Base-by-base conservation (phyloP, 1,140 invertebrate species). In the Aphidius ervi region DNA sequence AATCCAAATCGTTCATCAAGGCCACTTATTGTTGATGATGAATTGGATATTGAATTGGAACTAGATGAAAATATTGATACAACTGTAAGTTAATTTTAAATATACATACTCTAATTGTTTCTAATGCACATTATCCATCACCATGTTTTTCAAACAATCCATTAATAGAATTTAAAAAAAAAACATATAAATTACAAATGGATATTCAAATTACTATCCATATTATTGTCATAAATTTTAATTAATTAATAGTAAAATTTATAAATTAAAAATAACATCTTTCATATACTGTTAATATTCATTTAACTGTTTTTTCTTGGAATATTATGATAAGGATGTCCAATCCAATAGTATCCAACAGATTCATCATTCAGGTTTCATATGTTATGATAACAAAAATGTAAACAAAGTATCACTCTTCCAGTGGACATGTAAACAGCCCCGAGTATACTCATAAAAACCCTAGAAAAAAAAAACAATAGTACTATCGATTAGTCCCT, bases 51-150 rank as follows among this genome's bases (percentile, higher is more conserved):
- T 39, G 85, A 86, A 70, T 74, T 87, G 23, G 85, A 87, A 48
- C 69, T 88, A 41, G 86, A 87, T 68, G 86, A 86, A 58, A 86
- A 85, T 70, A 86, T 87, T 57, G 86, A 87, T 70, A 85, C 83
- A 23, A 82, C 83, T 63, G 86, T 84, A 71, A 81, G 80, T 76
- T 50, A 39, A 40, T 40, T n/a, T 46, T 42, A n/a, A 45, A 61
- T 39, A 55, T 46, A 61, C n/a, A 5, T 23, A 40, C 39, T 39
- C 46, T 39, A 57, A 7, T 48, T 48, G 4, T 20, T 31, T 31
- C 23, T 31, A 31, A 31, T 31, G 23, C 4, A 31, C 23, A 31
- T 3, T 31, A 31, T 31, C 4, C 2, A 16, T 16, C 16, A 16
- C 16, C 16, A 31, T 31, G 4, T 31, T 31, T 23, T 4, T 31